Conservation (phyloP, 2,797 vertebrate species). For the Florisuga fusca region DNA sequence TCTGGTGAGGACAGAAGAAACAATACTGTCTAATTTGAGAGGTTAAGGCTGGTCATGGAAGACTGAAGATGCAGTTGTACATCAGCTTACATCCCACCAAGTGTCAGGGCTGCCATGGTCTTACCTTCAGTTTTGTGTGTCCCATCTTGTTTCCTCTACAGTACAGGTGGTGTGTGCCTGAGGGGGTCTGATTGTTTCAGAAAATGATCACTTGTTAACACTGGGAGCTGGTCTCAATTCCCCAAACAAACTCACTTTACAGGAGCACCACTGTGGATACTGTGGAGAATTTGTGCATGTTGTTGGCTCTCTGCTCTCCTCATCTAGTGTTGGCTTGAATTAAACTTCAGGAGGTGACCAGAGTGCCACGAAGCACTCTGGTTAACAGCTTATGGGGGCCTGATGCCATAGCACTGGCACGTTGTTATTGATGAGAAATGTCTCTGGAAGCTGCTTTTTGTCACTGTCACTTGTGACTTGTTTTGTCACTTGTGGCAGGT, state of each 20-base stretch:
- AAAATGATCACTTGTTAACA: rapidly evolving
- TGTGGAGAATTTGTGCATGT: rapidly evolving
- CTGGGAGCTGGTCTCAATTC: background rate
- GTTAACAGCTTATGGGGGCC: background rate
- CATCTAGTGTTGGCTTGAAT: background rate
- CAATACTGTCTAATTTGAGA: background rate
- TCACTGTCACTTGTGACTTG: background rate
- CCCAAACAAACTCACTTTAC: background rate
- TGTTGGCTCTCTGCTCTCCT: background rate
- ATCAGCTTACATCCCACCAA: background rate
- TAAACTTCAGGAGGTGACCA: background rate
- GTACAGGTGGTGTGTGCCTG: background rate
- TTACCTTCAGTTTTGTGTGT: background rate
- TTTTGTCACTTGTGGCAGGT: background rate
- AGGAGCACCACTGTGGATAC: background rate
- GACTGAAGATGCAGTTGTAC: background rate
- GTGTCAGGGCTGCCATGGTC: background rate
- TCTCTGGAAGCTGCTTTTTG: background rate
- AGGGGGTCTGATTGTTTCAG: background rate
- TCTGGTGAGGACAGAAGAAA: background rate
- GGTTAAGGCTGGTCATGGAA: background rate
- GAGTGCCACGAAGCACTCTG: background rate
- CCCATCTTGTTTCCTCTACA: background rate
- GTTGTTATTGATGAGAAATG: background rate
- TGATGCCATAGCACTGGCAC: background rate